Percentiles rank a stretch among this genome's conserved stretches.
Evolutionary conservation across 2,113 vertebrate genomes (phyloP).

Genomic region (Cacatua alba): DNA sequence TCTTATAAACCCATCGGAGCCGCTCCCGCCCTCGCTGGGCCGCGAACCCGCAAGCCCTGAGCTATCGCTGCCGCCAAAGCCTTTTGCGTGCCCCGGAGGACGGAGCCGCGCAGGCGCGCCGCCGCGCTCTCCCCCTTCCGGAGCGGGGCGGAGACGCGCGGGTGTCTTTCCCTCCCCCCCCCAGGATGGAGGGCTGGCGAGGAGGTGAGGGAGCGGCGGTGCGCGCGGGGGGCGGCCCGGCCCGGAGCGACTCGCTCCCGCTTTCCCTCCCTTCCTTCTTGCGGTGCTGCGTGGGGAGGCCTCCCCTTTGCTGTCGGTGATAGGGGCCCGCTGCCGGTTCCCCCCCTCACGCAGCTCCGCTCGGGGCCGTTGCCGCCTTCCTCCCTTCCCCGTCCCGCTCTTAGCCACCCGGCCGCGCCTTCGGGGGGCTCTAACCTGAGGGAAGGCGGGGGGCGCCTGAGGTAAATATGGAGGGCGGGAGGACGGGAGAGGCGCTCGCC

Average conservation of each 20-base stretch:
- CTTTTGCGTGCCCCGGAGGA: neutral
- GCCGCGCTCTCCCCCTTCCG: neutral
- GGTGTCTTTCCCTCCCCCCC: neutral
- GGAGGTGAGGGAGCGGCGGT: conserved; percentile 7
- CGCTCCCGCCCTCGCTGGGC: neutral
- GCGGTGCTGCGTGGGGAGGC: neutral
- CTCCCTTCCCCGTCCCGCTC: neutral
- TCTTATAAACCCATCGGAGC: neutral
- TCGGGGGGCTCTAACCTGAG: neutral
- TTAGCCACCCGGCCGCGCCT: neutral
- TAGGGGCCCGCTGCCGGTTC: neutral
- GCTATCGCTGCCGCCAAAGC: neutral
- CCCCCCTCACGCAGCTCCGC: neutral
- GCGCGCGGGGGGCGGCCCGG: neutral
- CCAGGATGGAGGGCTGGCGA: conserved; percentile 30
- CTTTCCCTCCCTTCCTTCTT: neutral
- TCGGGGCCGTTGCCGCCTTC: neutral
- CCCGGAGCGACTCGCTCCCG: neutral
- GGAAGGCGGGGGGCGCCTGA: neutral
- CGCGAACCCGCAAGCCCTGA: neutral
- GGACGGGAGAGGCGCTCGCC: neutral
- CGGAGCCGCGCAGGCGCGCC: neutral
- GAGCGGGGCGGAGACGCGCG: neutral
- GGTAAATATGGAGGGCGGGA: neutral
- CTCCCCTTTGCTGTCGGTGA: neutral